Evolutionary conservation across 2,888 invertebrate species (phyloP).

Genomic region (Abrostola tripartita): DNA sequence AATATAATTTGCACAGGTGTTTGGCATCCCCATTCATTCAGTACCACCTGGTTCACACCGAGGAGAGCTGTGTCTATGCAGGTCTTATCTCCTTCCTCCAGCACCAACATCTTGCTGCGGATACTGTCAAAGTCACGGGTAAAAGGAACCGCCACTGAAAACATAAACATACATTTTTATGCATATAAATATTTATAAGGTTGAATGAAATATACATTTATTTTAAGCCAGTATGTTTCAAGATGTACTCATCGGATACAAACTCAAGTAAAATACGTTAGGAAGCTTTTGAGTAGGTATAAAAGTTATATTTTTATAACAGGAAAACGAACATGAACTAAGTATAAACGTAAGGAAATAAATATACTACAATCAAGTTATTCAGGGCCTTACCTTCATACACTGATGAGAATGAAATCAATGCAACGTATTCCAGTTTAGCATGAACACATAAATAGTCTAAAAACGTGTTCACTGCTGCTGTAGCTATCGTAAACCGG

Average conservation of each 20-base stretch:
- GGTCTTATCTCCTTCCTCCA: conserved; percentile 96
- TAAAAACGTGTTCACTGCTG: conserved; percentile 80
- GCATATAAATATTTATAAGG: too few relatives aligned
- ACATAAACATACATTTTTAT: background rate
- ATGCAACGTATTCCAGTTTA: conserved; percentile 82
- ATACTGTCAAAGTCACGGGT: conserved; percentile 96
- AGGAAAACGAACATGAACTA: too few relatives aligned
- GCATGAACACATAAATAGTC: conserved; percentile 80
- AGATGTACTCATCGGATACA: too few relatives aligned
- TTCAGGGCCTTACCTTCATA: conserved; percentile 74
- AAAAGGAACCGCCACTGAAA: conserved; percentile 92
- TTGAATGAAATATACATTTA: too few relatives aligned
- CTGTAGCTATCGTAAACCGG: conserved; percentile 75
- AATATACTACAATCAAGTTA: background rate
- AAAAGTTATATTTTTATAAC: too few relatives aligned
- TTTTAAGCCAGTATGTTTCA: too few relatives aligned
- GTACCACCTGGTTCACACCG: conserved; percentile 93
- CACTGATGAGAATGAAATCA: conserved; percentile 79
- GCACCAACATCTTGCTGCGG: conserved; percentile 91
- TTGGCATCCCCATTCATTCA: conserved; percentile 96
- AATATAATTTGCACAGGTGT: conserved; percentile 92
- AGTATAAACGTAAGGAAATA: background rate
- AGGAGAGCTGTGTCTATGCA: conserved; percentile 93
- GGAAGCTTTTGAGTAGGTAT: too few relatives aligned
- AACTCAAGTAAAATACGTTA: too few relatives aligned